Conservation (phyloP, 2,797 vertebrate genomes). For the Malacoraja senta region DNA sequence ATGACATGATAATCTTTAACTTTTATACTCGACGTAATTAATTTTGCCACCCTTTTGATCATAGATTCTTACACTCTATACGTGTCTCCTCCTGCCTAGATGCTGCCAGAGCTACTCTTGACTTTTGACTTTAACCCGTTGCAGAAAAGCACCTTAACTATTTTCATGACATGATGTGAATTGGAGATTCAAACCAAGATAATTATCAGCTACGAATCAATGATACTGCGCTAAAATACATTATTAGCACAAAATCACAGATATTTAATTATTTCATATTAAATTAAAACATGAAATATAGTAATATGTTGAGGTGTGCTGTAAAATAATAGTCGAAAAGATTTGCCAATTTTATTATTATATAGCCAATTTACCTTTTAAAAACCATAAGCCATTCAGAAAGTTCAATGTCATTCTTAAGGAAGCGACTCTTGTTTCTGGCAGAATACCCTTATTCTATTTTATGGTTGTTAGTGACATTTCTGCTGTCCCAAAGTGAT, state of each 20-base stretch:
- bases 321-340: not conserved
- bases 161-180: not conserved
- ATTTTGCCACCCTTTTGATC: slow-evolving; percentile 6
- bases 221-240: not conserved
- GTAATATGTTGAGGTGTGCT: not conserved
- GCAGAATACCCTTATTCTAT: not conserved
- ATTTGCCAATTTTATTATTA: not conserved
- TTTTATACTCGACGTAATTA: not conserved
- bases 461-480: slow-evolving; percentile 20
- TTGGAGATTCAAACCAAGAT: not conserved
- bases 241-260: not conserved
- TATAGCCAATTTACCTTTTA: not conserved
- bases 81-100: no score
- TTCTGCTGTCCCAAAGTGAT: slow-evolving; percentile 35
- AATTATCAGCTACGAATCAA: not conserved
- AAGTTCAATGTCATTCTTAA: not conserved
- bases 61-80: not conserved
- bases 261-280: not conserved
- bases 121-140: not conserved
- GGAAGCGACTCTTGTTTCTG: not conserved
- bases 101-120: not conserved
- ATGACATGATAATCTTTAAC: not conserved
- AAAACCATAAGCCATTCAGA: not conserved
- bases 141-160: not conserved
- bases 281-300: not conserved